phyloP scores from a whole-genome alignment of 1,140 invertebrate species.

The Cydia amplana region DNA sequence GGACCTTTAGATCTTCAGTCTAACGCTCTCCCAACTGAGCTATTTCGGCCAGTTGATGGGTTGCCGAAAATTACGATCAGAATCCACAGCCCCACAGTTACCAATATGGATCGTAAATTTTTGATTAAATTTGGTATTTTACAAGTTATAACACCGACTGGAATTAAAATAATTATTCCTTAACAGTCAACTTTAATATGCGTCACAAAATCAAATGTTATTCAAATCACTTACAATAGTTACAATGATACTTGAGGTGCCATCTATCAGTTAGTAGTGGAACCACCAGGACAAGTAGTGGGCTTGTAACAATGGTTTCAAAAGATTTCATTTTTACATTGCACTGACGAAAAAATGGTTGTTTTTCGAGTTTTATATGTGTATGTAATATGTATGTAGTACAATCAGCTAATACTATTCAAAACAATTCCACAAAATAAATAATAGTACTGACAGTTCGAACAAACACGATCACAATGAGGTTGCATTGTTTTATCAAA shows the following conservation, averaged over 20 bases:
- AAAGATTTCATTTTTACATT: neutral
- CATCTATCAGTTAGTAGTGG: slow-evolving; percentile 42
- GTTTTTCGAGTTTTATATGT: too few relatives aligned
- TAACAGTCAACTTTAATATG: neutral
- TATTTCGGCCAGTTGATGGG: slow-evolving; percentile 75
- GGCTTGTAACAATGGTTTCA: neutral
- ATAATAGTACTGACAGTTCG: too few relatives aligned
- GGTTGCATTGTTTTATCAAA: too few relatives aligned
- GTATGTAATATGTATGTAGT: too few relatives aligned
- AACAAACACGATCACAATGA: too few relatives aligned
- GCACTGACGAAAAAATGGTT: too few relatives aligned
- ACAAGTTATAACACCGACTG: neutral
- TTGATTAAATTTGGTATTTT: neutral
- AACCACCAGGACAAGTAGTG: slow-evolving; percentile 26
- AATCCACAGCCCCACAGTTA: neutral
- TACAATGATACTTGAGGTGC: slow-evolving; percentile 27
- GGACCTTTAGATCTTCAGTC: slow-evolving; percentile 82
- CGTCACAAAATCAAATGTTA: neutral
- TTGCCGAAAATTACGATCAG: slow-evolving; percentile 32
- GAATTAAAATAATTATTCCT: neutral
- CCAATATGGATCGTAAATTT: neutral
- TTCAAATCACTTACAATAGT: neutral
- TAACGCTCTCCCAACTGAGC: slow-evolving; percentile 83
- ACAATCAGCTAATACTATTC: too few relatives aligned
- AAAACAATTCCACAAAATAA: too few relatives aligned